Evolutionary conservation across 2,888 invertebrate species (phyloP).

Genomic region (Blera fallax): DNA sequence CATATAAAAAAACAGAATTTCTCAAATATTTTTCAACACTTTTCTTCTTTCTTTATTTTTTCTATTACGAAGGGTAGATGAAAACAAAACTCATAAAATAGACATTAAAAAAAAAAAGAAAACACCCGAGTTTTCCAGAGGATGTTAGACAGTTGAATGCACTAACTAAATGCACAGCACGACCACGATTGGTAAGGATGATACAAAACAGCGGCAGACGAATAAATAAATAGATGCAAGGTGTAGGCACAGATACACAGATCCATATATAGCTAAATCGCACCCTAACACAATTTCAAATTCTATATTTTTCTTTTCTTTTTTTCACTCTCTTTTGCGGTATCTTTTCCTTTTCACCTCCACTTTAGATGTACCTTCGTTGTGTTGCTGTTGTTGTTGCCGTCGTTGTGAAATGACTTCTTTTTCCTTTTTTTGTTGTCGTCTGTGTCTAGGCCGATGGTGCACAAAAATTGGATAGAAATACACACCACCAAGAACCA

Average conservation of each 20-base stretch:
- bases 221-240: conserved; percentile 66
- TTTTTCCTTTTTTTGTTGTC: conserved; percentile 18
- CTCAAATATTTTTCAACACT: conserved; percentile 12
- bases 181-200: conserved; percentile 44
- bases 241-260: conserved; percentile 56
- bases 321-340: conserved; percentile 23
- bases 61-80: conserved; percentile 12
- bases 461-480: conserved; percentile 3
- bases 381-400: not conserved
- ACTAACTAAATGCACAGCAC: conserved; percentile 62
- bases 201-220: conserved; percentile 22
- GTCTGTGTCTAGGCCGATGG: conserved; percentile 44
- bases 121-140: conserved; percentile 25
- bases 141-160: conserved; percentile 62
- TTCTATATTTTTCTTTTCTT: not conserved
- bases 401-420: conserved; percentile 2
- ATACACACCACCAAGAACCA: conserved; percentile 18
- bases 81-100: conserved; percentile 10
- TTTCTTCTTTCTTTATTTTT: not conserved
- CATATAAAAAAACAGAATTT: conserved; percentile 9
- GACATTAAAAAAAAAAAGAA: not conserved
- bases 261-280: conserved; percentile 16
- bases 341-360: conserved; percentile 14
- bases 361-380: conserved; percentile 48
- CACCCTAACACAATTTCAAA: conserved; percentile 71